phyloP scores from a whole-genome alignment of 2,888 invertebrate genomes.

The Orchesella flavescens region DNA sequence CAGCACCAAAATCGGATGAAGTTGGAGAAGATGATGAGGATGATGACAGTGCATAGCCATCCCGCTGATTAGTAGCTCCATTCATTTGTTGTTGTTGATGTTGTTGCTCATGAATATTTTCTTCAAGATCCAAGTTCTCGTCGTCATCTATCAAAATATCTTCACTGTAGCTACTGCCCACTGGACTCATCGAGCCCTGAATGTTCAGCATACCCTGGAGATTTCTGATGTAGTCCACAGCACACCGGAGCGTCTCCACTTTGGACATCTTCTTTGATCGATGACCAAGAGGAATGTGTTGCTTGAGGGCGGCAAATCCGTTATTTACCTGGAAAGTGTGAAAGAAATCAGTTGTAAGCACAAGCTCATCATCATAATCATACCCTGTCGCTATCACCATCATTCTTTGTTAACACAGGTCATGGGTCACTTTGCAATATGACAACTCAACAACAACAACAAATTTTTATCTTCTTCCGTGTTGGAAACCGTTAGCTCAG shows the following conservation, averaged over 20 bases:
- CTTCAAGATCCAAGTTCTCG: constrained; percentile 13
- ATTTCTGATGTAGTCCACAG: constrained; percentile 91
- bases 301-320: constrained; percentile 91
- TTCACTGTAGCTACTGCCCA: constrained; percentile 43
- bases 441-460: neutral
- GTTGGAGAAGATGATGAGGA: constrained; percentile 50
- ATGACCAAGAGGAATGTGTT: constrained; percentile 87
- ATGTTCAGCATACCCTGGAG: constrained; percentile 85
- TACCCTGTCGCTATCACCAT: constrained; percentile 2
- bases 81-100: constrained; percentile 57
- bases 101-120: constrained; percentile 27
- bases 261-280: constrained; percentile 84
- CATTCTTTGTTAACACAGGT: constrained; percentile 46
- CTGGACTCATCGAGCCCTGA: constrained; percentile 54
- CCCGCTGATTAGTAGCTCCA: constrained; percentile 60
- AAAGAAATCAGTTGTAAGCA: constrained; percentile 7
- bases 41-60: constrained; percentile 57
- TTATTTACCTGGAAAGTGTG: constrained; percentile 85
- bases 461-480: too few species aligned
- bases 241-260: constrained; percentile 90
- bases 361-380: neutral
- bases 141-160: constrained; percentile 52
- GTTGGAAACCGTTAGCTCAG: constrained; percentile 20
- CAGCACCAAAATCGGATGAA: constrained; percentile 51
- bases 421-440: constrained; percentile 40